Percentiles rank a stretch among this genome's conserved stretches.
Evolutionary conservation across 2,888 invertebrate genomes (phyloP).

Genomic region (Lacanobia oleracea): DNA sequence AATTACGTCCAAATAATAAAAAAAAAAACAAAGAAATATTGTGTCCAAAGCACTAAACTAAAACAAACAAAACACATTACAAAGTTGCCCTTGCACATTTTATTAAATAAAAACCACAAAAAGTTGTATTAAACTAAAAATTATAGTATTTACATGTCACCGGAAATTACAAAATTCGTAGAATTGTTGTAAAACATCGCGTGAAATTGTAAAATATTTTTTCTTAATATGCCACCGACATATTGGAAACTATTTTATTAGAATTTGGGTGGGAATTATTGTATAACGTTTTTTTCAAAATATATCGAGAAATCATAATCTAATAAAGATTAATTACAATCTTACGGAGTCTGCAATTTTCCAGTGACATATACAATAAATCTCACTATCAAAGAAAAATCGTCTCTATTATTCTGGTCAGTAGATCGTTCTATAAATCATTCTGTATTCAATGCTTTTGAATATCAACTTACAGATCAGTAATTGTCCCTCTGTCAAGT

Average conservation of each 20-base stretch:
- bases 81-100: background rate
- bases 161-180: too few species aligned
- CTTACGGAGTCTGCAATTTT: too few species aligned
- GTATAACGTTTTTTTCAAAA: too few species aligned
- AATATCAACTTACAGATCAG: background rate
- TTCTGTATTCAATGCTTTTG: background rate
- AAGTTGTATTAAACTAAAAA: background rate
- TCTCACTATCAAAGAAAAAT: background rate
- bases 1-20: background rate
- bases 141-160: too few species aligned
- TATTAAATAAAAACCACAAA: background rate
- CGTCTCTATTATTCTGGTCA: background rate
- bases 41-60: background rate
- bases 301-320: too few species aligned
- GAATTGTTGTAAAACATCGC: too few species aligned
- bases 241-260: too few species aligned
- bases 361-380: too few species aligned
- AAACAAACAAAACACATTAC: background rate
- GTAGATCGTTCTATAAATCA: background rate
- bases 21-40: background rate
- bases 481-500: background rate
- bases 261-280: too few species aligned
- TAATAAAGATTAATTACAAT: too few species aligned
- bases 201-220: too few species aligned
- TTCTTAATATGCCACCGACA: too few species aligned